Conservation (phyloP, 92 coral and sea anemone genomes). For the Micromussa lordhowensis region DNA sequence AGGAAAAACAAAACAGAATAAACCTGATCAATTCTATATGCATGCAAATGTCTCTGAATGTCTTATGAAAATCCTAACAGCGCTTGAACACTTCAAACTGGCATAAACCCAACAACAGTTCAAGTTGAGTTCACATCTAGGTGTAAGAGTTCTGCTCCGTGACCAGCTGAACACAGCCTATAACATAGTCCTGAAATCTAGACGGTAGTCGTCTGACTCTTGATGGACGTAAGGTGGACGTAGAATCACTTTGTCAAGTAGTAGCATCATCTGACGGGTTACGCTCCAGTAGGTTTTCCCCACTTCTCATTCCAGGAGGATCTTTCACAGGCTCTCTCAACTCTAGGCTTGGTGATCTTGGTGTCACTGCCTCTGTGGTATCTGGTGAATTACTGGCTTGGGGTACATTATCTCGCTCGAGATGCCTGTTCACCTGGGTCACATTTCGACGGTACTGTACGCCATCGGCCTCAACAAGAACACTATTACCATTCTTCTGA, state of each 20-base stretch:
- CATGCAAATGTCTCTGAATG: slow-evolving; percentile 8
- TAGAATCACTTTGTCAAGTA: slow-evolving; percentile 2
- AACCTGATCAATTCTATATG: no score
- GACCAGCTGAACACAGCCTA: slow-evolving; percentile 8
- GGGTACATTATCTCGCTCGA: slow-evolving; percentile 11
- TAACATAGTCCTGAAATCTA: slow-evolving; percentile 32
- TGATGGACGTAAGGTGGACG: no score
- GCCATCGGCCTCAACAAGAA: no score
- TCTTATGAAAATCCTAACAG: not conserved
- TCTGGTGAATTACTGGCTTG: not conserved
- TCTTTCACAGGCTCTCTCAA: not conserved
- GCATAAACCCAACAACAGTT: not conserved
- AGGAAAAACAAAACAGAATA: not conserved
- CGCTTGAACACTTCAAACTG: not conserved
- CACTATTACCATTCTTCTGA: no score
- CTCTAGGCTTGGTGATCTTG: not conserved
- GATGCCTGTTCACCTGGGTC: not conserved
- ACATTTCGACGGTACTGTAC: not conserved
- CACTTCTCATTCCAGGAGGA: not conserved
- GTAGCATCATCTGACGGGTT: slow-evolving; percentile 22
- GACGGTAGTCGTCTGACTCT: slow-evolving; percentile 1
- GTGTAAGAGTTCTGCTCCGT: slow-evolving; percentile 1
- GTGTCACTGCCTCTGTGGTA: not conserved
- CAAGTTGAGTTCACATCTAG: not conserved
- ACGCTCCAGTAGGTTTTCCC: not conserved